Base-by-base conservation (phyloP, 2,113 vertebrate species). In the Oplegnathus fasciatus region DNA sequence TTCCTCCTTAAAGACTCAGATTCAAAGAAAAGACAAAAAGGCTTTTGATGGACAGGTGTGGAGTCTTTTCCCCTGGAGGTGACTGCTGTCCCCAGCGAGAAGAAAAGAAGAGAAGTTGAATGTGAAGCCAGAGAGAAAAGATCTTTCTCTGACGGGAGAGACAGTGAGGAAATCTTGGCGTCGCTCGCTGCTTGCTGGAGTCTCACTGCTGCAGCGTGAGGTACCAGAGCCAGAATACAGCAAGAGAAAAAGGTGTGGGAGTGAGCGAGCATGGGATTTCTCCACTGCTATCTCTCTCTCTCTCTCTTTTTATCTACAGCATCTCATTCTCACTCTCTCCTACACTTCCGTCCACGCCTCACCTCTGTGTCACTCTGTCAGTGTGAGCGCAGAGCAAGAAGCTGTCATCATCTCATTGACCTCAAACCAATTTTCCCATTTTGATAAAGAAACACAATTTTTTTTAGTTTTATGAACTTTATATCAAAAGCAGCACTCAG, bases 191-290 rank as follows among this genome's bases (percentile, higher is more conserved):
- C 89, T 66, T 40, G 78, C 85, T 70, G 82, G 80, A 89, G 80
- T 86, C 88, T 86, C 71, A 89, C 75, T 92, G 94, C 91, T 89
- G 92, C 91, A 91, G 92, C 32, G 78, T 84, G 88, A 90, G 78
- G 58, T 65, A 70, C 64, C 76, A 70, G 75, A 90, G 83, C 85
- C 91, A 82, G 92, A 93, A 93, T 86, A 91, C 91, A 94, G 95
- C 87, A 70, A 78, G 84, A 91, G 89, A 84, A 94, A 95, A 95
- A 94, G 90, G 93, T 95, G 96, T 95, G 94, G 95, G 96, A 94
- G 95, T 94, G 83, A 93, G 92, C 17, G 57, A 89, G 89, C 85
- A 85, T 80, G 92, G 88, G 92, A 93, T 92, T 90, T 86, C 88
- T 94, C 86, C 82, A 87, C 84, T 77, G 8, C 87, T 64, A 22